phyloP scores from a whole-genome alignment of 2,113 vertebrate genomes.

The Myrmecobius fasciatus region DNA sequence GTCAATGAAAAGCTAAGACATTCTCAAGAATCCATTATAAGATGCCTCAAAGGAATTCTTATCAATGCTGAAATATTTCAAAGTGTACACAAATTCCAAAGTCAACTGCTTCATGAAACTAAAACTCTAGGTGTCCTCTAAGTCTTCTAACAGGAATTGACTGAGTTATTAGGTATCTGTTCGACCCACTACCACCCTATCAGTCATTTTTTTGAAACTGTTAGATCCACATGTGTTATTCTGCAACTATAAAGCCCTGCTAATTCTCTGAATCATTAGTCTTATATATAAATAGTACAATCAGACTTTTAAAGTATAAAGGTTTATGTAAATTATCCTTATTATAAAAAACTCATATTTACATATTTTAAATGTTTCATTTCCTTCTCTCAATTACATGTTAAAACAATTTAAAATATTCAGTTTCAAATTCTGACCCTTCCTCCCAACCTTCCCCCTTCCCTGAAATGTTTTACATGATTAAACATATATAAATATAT shows the following conservation, averaged over 20 bases:
- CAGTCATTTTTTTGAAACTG: slow-evolving; percentile 44
- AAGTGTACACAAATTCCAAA: slow-evolving; percentile 60
- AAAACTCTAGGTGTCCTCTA: slow-evolving; percentile 17
- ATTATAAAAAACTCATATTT: neutral
- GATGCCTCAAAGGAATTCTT: slow-evolving; percentile 61
- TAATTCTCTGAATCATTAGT: neutral
- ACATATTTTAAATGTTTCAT: too few relatives aligned
- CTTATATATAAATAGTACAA: neutral
- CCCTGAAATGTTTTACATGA: too few relatives aligned
- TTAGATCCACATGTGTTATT: neutral
- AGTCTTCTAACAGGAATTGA: slow-evolving; percentile 31
- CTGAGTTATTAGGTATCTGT: slow-evolving; percentile 18
- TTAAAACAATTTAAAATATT: too few relatives aligned
- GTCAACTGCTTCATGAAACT: slow-evolving; percentile 23
- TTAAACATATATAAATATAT: too few relatives aligned
- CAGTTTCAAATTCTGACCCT: too few relatives aligned
- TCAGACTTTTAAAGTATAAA: neutral
- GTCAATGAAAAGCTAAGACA: slow-evolving; percentile 76
- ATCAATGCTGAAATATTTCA: slow-evolving; percentile 61
- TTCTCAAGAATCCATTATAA: slow-evolving; percentile 75
- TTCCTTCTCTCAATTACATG: too few relatives aligned
- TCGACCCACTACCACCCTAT: neutral
- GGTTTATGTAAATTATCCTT: neutral
- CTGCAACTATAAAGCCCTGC: neutral
- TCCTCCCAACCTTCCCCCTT: too few relatives aligned